Evolutionary conservation across 2,113 vertebrate genomes (phyloP).

Genomic region (Elachura formosa): DNA sequence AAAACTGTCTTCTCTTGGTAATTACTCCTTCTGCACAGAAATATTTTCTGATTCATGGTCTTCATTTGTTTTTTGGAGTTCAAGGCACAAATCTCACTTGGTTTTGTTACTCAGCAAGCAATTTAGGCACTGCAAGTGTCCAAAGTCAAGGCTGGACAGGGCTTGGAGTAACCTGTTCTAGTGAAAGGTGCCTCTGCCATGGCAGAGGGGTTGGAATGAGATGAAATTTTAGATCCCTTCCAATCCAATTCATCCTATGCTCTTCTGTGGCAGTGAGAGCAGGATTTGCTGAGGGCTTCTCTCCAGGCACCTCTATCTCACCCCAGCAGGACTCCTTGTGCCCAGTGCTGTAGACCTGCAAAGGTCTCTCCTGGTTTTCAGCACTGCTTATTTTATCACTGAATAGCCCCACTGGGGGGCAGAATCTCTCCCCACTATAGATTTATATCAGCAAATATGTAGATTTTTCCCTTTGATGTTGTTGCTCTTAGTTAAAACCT

Average conservation of each 20-base stretch:
- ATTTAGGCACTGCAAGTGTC: not conserved
- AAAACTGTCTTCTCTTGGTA: not conserved
- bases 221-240: not conserved
- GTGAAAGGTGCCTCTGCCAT: not conserved
- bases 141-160: rapidly evolving
- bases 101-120: not conserved
- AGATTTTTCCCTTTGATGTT: not conserved
- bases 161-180: not conserved
- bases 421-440: not conserved
- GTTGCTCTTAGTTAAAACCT: not conserved
- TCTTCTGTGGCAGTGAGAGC: not conserved
- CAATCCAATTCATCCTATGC: not conserved
- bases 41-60: not conserved
- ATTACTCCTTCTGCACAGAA: not conserved
- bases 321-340: not conserved
- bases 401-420: not conserved
- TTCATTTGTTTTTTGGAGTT: not conserved
- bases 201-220: rapidly evolving
- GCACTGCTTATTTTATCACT: not conserved
- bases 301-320: not conserved
- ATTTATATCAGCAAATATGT: not conserved
- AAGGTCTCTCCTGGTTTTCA: not conserved
- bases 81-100: not conserved
- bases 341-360: not conserved
- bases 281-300: not conserved